Evolutionary conservation across 2,113 vertebrate species (phyloP), one percentile per base, ranked within the genome.

Genomic region (Petromus typicus): DNA sequence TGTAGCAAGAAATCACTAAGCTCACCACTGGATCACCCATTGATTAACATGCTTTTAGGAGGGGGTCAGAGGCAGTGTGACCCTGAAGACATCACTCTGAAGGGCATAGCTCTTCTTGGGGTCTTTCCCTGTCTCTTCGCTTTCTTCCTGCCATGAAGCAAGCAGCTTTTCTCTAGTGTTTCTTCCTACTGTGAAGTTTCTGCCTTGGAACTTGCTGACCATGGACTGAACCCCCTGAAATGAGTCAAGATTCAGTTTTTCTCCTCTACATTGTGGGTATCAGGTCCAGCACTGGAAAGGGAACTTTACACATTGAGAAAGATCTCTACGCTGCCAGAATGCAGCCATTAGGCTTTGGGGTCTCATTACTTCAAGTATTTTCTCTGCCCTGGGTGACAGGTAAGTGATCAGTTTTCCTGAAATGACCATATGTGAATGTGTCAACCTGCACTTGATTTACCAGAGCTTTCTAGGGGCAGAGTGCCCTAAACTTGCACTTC

Each of bases 331-430:
- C 37, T 87, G 57, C 43, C 64, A 96, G 91, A 96, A 78, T 85
- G 79, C 48, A 73, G 20, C 61, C 66, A 78, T 59, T 63, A 54
- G 12, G 27, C 12, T 81, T 93, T 25, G 6, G 6, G 12, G 37
- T 87, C 34, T 91, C 66, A 69, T 86, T 91, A 78, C 32, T 85
- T 93, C 23, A 89, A 51, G 40, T 59, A 79, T 82, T 95, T 94
- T 59, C 59, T 59, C 61, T 48, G 8, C n/a, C 23, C 32, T 5
- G 5, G 61, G 10, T 85, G 43, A 95, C 32, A 54, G 61, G 0
- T 5, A 76, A 93, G 20, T 40, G 67, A 48, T 27, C 37, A 34
- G 73, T 75, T 69, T 43, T 89, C 79, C 84, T 80, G 6, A 45
- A 86, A 7, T 17, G 45, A n/a, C n/a, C n/a, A n/a, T n/a, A 61